Evolutionary conservation across 2,797 vertebrate genomes (phyloP), one percentile per base, ranked within the genome.

Genomic region (Fringilla coelebs): DNA sequence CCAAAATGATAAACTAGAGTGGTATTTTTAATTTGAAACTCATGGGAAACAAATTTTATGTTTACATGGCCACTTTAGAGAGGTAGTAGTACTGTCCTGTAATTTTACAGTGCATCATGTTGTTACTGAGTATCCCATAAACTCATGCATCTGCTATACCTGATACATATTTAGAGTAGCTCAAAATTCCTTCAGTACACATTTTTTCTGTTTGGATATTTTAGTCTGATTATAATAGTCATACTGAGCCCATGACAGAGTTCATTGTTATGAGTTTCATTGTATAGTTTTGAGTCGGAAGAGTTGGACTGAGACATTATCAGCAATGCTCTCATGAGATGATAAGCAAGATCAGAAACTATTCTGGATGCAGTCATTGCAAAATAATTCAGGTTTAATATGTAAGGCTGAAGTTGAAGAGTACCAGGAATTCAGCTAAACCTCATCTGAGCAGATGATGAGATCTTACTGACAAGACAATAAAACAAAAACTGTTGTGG

Each of bases 271-370:
- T 28, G 41, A 38, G 58, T 93, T 96, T 97, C 79, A 88, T 65
- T 67, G 62, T 48, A 54, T 20, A 71, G 78, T 95, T 93, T 94
- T 78, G 72, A 85, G 43, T 78, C 46, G 0, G 0, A 93, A 78
- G 63, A 70, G 41, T 48, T 72, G 68, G 61, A 86, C 45, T 20
- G 45, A 83, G 32, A 86, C 71, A 43, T 73, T 77, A 77, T 83
- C 48, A 93, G 77, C 93, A 89, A 91, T n/a, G 28, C 66, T 84
- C 34, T 78, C 41, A 68, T 12, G 28, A 79, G 63, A 71, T 81
- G 79, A 88, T 75, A 58, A 93, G 38, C 71, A 93, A 94, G 38
- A 85, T 85, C 93, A 96, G 86, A 94, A 95, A 77, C 87, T 91
- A 75, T 76, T 93, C 34, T 62, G 67, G 79, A 87, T 24, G 31